Evolutionary conservation across 2,797 vertebrate genomes (phyloP).

Genomic region (Tangara arthus): DNA sequence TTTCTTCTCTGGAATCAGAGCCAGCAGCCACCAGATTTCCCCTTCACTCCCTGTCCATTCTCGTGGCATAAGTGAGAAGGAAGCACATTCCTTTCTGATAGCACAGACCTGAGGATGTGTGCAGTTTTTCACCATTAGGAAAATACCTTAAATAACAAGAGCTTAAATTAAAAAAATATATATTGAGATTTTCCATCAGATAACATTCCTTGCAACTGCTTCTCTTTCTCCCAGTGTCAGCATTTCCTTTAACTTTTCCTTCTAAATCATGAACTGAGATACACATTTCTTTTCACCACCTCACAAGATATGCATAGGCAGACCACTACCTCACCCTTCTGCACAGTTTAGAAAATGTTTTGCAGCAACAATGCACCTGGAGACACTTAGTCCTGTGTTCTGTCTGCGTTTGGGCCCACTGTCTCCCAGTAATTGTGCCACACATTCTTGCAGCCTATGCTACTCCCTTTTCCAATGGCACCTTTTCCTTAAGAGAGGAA

Average conservation of each 20-base stretch:
- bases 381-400: neutral
- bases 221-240: neutral
- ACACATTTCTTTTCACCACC: rapidly evolving
- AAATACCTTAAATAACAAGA: neutral
- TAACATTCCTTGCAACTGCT: neutral
- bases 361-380: neutral
- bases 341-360: neutral
- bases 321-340: neutral
- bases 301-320: neutral
- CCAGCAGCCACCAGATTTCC: neutral
- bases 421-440: neutral
- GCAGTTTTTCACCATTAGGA: neutral
- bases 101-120: neutral
- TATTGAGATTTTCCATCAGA: neutral
- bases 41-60: neutral
- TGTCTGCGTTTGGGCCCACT: neutral
- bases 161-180: rapidly evolving
- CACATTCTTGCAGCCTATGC: neutral
- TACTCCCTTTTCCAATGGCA: neutral
- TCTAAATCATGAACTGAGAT: neutral
- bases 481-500: neutral
- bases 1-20: neutral
- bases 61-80: neutral
- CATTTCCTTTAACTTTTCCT: neutral
- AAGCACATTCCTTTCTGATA: neutral